phyloP scores from a whole-genome alignment of 2,888 invertebrate species.

The Clitarchus hookeri region DNA sequence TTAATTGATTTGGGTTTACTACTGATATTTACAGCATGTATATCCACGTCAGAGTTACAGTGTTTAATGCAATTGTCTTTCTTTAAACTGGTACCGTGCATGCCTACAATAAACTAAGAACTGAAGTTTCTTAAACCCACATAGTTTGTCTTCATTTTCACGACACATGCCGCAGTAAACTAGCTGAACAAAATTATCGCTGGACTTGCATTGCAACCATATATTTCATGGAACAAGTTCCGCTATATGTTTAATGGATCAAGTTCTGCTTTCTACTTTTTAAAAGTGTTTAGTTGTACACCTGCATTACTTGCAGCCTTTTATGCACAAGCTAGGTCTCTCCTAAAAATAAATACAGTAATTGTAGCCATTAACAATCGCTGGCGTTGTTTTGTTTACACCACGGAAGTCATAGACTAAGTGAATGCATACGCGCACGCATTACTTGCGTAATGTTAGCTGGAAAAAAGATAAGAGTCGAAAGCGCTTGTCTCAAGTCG shows the following conservation, averaged over 20 bases:
- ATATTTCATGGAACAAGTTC: not conserved
- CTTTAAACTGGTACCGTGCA: not conserved
- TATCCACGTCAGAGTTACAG: not conserved
- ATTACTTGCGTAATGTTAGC: too few species aligned
- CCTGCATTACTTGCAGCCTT: too few species aligned
- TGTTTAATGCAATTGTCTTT: not conserved
- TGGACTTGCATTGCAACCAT: not conserved
- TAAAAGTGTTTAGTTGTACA: not conserved
- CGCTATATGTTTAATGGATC: not conserved
- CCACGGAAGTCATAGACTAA: too few species aligned
- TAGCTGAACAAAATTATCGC: not conserved
- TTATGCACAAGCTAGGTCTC: too few species aligned
- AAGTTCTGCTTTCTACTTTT: not conserved
- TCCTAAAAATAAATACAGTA: too few species aligned
- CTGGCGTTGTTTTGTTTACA: too few species aligned
- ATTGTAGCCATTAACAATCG: too few species aligned
- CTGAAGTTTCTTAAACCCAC: not conserved
- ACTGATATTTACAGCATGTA: not conserved
- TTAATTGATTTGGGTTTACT: not conserved
- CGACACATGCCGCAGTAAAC: not conserved
- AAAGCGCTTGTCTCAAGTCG: too few species aligned
- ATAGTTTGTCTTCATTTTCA: not conserved
- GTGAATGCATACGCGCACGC: too few species aligned
- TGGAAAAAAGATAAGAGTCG: too few species aligned
- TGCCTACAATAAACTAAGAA: not conserved